These are phyloP conservation scores for Muntiacus muntjak DNA, from an alignment of 2,113 vertebrate genomes.

Conservation along the genomic window DNA sequence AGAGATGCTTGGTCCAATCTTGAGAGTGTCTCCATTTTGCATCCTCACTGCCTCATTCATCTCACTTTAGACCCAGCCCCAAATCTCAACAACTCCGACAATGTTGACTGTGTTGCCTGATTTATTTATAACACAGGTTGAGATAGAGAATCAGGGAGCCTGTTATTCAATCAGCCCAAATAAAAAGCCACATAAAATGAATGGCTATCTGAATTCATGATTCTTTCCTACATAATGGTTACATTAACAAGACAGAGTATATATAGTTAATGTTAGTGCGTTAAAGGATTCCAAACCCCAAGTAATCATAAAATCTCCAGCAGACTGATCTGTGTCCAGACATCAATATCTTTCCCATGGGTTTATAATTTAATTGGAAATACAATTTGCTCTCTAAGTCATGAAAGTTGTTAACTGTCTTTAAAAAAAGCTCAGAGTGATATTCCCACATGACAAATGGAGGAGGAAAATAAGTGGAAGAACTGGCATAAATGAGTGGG, in stretches of 20 bases:
- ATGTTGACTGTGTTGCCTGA: neutral
- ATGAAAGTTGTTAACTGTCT: constrained; percentile 30
- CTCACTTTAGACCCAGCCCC: neutral
- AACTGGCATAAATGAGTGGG: constrained; percentile 41
- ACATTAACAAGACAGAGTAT: neutral
- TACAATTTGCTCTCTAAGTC: constrained; percentile 48
- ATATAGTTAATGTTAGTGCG: constrained; percentile 27
- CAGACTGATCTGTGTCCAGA: constrained; percentile 56
- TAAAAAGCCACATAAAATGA: neutral
- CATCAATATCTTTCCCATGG: neutral
- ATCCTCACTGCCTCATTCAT: neutral
- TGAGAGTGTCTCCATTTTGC: neutral
- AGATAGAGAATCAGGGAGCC: neutral
- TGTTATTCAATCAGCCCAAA: neutral
- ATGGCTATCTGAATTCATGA: neutral
- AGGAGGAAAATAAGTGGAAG: neutral
- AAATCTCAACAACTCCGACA: neutral
- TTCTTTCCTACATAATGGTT: neutral
- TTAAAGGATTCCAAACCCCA: constrained; percentile 36
- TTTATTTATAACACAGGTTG: constrained; percentile 12
- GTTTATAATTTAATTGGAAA: constrained; percentile 65
- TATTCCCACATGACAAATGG: neutral
- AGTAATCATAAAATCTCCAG: constrained; percentile 18
- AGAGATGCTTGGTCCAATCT: neutral
- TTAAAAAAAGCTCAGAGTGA: constrained; percentile 22